phyloP scores from a whole-genome alignment of 1,140 invertebrate species.

The Macrostomum lignano region DNA sequence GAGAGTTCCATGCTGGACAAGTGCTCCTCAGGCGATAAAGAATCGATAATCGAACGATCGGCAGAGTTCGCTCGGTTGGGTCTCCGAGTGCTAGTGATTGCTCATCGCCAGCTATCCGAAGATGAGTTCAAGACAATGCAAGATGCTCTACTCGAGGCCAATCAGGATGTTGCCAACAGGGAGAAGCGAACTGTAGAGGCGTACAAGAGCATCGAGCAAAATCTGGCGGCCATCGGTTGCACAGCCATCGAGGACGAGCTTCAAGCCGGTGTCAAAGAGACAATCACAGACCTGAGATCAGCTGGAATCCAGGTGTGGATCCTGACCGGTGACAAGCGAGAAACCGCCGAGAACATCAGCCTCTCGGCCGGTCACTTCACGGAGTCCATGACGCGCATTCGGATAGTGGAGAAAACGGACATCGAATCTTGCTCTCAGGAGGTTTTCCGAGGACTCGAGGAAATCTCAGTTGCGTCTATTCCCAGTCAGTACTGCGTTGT shows the following conservation, averaged over 20 bases:
- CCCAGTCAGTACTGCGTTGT: constrained; percentile 22
- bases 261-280: constrained; percentile 47
- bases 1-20: constrained; percentile 41
- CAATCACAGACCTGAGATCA: constrained; percentile 37
- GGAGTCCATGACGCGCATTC: not conserved
- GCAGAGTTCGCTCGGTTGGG: constrained; percentile 15
- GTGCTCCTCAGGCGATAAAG: no score
- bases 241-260: constrained; percentile 55
- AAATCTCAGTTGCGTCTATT: constrained; percentile 6
- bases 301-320: constrained; percentile 41
- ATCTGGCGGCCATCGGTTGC: constrained; percentile 41
- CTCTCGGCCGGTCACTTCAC: constrained; percentile 66
- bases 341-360: constrained; percentile 94
- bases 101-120: constrained; percentile 19
- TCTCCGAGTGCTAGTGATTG: constrained; percentile 34
- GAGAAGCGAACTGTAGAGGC: constrained; percentile 18
- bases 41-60: not conserved
- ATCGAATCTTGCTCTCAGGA: constrained; percentile 11
- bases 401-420: constrained; percentile 1
- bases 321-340: constrained; percentile 22
- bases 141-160: constrained; percentile 20
- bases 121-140: constrained; percentile 19
- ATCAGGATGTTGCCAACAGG: constrained; percentile 28
- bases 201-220: constrained; percentile 33
- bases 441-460: not conserved